These are phyloP conservation scores for Hirudinaria manillensis DNA, from an alignment of 2,888 invertebrate species.

Conservation along the genomic window DNA sequence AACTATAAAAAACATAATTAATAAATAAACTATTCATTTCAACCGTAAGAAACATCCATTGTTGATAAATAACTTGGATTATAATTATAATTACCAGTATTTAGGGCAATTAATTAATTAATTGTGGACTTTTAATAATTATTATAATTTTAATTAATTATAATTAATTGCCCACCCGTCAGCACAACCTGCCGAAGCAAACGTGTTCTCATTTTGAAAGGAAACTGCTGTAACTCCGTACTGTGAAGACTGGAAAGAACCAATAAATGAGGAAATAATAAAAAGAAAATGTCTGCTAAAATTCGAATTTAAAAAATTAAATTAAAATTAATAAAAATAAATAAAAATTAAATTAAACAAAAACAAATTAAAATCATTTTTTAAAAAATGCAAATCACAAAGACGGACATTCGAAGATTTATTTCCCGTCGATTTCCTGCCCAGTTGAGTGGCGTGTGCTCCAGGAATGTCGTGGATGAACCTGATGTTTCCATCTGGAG, in stretches of 20 bases:
- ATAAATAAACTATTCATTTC: too few species aligned
- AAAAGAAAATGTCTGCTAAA: neutral
- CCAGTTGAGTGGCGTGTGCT: slow-evolving; percentile 2
- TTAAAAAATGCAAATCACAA: neutral
- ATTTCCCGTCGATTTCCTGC: slow-evolving; percentile 9
- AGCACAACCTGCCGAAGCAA: slow-evolving; percentile 78
- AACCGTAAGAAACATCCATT: too few species aligned
- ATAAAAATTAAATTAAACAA: slow-evolving; percentile 15
- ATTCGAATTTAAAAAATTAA: neutral
- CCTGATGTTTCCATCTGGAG: slow-evolving; percentile 11
- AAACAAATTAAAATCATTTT: slow-evolving; percentile 12
- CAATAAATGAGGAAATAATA: neutral
- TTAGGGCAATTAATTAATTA: too few species aligned
- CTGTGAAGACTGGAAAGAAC: slow-evolving; percentile 42
- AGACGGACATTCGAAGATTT: slow-evolving; percentile 9
- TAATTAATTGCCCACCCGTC: slow-evolving; percentile 63
- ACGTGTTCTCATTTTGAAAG: slow-evolving; percentile 72
- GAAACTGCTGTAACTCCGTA: slow-evolving; percentile 70
- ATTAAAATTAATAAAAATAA: slow-evolving; percentile 16
- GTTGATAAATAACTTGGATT: too few species aligned
- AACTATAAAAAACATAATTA: too few species aligned
- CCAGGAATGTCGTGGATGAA: neutral
- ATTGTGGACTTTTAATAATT: too few species aligned
- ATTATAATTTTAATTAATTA: too few species aligned
- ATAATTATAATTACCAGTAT: too few species aligned